Conservation (phyloP, 2,797 vertebrate species). For the Pampus argenteus region DNA sequence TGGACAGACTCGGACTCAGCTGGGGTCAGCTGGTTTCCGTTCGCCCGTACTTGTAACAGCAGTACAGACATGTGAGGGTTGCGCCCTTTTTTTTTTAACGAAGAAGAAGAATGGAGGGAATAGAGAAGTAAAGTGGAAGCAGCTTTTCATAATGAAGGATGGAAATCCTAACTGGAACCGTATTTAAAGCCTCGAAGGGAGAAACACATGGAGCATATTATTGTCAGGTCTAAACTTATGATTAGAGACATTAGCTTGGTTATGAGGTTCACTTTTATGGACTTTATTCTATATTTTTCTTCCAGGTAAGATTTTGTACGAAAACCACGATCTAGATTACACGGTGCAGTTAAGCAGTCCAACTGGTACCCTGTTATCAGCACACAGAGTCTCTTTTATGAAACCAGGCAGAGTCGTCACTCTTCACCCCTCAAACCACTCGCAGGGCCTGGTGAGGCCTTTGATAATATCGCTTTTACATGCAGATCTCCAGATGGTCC, state of each 20-base stretch:
- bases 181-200: constrained; percentile 38
- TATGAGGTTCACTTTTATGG: not conserved
- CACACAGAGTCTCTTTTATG: constrained; percentile 19
- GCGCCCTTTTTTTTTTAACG: constrained; percentile 49
- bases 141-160: constrained; percentile 49
- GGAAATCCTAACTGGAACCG: constrained; percentile 53
- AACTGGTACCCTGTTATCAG: constrained; percentile 40
- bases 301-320: constrained; percentile 15
- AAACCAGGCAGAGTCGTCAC: constrained; percentile 9
- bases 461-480: constrained; percentile 32
- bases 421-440: constrained; percentile 23
- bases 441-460: constrained; percentile 13
- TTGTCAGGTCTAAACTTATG: constrained; percentile 39
- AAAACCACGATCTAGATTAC: constrained; percentile 48
- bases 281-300: constrained; percentile 25
- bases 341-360: constrained; percentile 19
- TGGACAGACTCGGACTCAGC: constrained; percentile 32
- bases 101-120: constrained; percentile 61
- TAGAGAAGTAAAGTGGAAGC: constrained; percentile 62
- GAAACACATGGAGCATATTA: constrained; percentile 52
- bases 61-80: constrained; percentile 37
- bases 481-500: constrained; percentile 30
- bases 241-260: constrained; percentile 33
- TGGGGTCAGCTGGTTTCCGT: constrained; percentile 60
- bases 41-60: constrained; percentile 30